A percentile compares a stretch with the other conserved stretches of the same genome.
Evolutionary conservation across 2,113 vertebrate genomes (phyloP).

Genomic region (Rhinopomastus cyanomelas): DNA sequence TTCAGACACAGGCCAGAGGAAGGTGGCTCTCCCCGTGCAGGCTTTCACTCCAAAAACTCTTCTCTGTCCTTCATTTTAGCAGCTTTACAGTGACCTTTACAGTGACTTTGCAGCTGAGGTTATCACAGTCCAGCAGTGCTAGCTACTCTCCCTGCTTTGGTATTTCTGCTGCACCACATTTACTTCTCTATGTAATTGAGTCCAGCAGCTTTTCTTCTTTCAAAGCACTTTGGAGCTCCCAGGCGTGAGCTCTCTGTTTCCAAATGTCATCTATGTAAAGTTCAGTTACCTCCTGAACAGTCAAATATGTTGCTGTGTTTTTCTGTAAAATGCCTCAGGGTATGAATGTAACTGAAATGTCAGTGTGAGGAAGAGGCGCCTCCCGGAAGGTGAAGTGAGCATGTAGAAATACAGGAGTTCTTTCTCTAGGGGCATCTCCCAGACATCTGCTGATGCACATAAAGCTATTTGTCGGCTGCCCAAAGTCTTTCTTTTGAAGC

Average conservation of each 20-base stretch:
- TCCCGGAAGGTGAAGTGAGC: not conserved
- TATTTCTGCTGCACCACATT: not conserved
- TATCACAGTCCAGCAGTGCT: not conserved
- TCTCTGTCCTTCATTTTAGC: not conserved
- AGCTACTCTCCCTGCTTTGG: not conserved
- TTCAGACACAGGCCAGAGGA: not conserved
- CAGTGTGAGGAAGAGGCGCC: not conserved
- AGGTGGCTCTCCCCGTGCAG: not conserved
- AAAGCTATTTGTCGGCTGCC: not conserved
- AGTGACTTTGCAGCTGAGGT: not conserved
- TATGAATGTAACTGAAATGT: constrained; percentile 31
- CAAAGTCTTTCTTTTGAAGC: not conserved
- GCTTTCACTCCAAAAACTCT: not conserved
- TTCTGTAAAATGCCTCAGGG: constrained; percentile 18
- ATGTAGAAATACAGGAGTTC: not conserved
- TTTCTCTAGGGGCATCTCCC: not conserved
- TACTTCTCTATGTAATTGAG: not conserved
- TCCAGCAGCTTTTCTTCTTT: constrained; percentile 5
- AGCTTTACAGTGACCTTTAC: not conserved
- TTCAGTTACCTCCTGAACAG: constrained; percentile 30
- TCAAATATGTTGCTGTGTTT: not conserved
- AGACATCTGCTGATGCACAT: not conserved
- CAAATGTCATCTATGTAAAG: constrained; percentile 46
- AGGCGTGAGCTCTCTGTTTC: not conserved
- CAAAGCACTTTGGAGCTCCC: constrained; percentile 15